A percentile compares a stretch with the other conserved stretches of the same genome.
phyloP scores from a whole-genome alignment of 2,888 invertebrate genomes.

The Trissoscelio sp. region DNA sequence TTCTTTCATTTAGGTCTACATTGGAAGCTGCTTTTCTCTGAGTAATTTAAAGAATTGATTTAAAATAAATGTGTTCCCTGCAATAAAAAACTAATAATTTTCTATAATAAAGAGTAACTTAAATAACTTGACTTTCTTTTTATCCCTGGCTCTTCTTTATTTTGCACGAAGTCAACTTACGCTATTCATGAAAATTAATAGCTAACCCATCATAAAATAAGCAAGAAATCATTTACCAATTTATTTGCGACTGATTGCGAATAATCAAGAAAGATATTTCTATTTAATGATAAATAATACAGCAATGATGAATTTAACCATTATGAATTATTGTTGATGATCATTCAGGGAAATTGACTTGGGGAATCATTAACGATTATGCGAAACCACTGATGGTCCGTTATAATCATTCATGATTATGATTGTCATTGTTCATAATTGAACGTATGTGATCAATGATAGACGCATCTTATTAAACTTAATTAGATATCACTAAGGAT shows the following conservation, averaged over 20 bases:
- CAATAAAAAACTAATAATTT: too few relatives aligned
- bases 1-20: too few relatives aligned
- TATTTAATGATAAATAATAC: conserved; percentile 27
- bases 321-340: conserved; percentile 33
- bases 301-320: conserved; percentile 15
- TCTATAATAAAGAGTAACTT: too few relatives aligned
- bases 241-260: background rate
- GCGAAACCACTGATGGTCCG: conserved; percentile 33
- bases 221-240: conserved; percentile 2
- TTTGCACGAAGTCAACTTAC: background rate
- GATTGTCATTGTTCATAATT: conserved; percentile 43
- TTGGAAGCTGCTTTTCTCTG: too few relatives aligned
- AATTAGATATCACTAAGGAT: background rate
- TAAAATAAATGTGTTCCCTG: too few relatives aligned
- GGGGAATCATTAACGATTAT: conserved; percentile 45
- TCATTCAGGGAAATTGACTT: conserved; percentile 48
- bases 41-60: too few relatives aligned
- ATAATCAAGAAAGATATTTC: conserved; percentile 18
- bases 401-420: conserved; percentile 57
- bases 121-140: background rate
- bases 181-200: conserved; percentile 14
- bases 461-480: conserved; percentile 18
- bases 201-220: background rate
- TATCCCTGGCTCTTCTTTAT: background rate
- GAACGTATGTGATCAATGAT: conserved; percentile 23